Percentiles rank a stretch among this genome's conserved stretches.
phyloP scores from a whole-genome alignment of 2,113 vertebrate genomes.

The Antechinus flavipes region DNA sequence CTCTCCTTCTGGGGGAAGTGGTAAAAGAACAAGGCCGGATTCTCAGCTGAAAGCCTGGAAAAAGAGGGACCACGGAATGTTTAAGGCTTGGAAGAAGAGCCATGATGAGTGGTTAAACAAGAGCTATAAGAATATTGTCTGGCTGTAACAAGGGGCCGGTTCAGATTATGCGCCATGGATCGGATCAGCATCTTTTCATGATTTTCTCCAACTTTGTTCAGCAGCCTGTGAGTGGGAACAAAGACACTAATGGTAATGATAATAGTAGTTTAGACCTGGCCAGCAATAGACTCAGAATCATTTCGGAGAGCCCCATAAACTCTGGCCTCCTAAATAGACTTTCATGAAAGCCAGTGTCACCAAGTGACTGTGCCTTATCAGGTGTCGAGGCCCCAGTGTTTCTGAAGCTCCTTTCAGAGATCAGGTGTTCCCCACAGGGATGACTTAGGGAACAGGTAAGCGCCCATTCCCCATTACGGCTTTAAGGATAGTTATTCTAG shows the following conservation, averaged over 20 bases:
- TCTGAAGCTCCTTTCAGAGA: background rate
- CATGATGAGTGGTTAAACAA: background rate
- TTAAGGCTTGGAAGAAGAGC: background rate
- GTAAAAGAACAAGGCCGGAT: background rate
- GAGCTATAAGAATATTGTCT: no score
- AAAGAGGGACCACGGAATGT: background rate
- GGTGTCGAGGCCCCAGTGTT: background rate
- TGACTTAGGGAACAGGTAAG: background rate
- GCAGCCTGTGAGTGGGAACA: background rate
- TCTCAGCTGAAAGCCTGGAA: background rate
- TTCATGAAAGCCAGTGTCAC: background rate
- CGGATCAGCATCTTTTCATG: background rate
- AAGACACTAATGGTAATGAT: background rate
- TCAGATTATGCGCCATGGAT: no score
- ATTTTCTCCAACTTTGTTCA: background rate
- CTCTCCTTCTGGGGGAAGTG: background rate
- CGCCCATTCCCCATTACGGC: background rate
- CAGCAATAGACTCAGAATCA: background rate
- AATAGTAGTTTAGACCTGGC: background rate
- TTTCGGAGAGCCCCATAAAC: background rate
- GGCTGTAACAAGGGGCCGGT: no score
- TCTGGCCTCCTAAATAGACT: background rate
- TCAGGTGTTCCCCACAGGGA: background rate
- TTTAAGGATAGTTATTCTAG: background rate
- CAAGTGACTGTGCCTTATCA: background rate